A percentile compares a stretch with the other conserved stretches of the same genome.
Evolutionary conservation across 1,140 invertebrate species (phyloP).

Genomic region (Ceratina australensis): DNA sequence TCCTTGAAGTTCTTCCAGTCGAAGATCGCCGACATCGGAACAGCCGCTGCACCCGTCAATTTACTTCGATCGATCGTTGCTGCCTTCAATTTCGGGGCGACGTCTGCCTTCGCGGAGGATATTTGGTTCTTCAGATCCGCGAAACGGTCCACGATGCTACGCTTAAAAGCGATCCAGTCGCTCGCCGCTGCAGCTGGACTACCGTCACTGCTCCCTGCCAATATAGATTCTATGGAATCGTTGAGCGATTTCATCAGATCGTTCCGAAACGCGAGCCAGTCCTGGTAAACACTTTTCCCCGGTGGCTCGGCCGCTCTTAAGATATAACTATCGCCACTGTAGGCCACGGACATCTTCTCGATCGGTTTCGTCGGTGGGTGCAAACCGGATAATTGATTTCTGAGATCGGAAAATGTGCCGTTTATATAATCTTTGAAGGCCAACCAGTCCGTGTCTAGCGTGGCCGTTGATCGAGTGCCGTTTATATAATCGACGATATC

Average conservation of each 20-base stretch:
- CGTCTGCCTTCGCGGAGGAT: slow-evolving; percentile 1
- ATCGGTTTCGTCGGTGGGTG: background rate
- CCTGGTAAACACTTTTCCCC: background rate
- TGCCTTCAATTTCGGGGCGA: slow-evolving; percentile 14
- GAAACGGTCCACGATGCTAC: slow-evolving; percentile 41
- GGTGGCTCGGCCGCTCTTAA: background rate
- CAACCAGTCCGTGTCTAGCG: slow-evolving; percentile 37
- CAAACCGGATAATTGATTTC: slow-evolving; percentile 31
- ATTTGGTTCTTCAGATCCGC: slow-evolving; percentile 41
- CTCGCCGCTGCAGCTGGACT: background rate
- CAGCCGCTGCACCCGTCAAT: too few species aligned
- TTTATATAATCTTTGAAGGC: slow-evolving; percentile 55
- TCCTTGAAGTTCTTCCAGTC: slow-evolving; percentile 51
- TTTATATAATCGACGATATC: slow-evolving; percentile 39
- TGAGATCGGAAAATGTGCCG: slow-evolving; percentile 52
- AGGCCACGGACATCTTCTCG: background rate
- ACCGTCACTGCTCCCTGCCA: background rate
- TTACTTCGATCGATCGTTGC: background rate
- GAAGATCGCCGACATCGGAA: slow-evolving; percentile 10
- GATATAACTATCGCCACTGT: background rate
- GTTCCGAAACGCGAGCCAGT: slow-evolving; percentile 54
- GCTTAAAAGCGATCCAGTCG: slow-evolving; percentile 47
- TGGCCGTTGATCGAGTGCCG: background rate
- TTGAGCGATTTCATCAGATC: slow-evolving; percentile 33
- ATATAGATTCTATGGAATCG: slow-evolving; percentile 24